Base-by-base conservation (phyloP, 2,113 vertebrate genomes). In the Lepus americanus region DNA sequence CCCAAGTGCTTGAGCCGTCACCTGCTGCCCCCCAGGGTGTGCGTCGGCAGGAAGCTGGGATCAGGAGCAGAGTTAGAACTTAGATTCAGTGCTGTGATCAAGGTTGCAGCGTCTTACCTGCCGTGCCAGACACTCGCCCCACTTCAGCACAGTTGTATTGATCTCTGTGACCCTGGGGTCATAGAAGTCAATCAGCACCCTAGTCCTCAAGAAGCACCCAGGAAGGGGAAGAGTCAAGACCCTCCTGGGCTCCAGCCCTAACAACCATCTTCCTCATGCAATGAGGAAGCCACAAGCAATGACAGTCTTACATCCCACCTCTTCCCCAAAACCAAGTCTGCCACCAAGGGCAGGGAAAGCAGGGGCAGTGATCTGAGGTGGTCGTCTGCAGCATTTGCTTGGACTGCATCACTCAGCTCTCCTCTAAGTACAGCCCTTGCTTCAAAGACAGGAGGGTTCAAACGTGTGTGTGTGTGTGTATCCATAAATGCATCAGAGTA, bases 381-480 rank as follows among this genome's bases (percentile, higher is more conserved):
- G 95, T n/a, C 27, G 14, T 0, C 66, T 81, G 73, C 92, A 82
- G 11, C 73, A 7, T 86, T 76, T 90, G 33, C 88, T 72, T 86
- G 61, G 92, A 88, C 2, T 3, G 39, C 53, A 61, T 88, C 69
- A 39, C 51, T 49, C 55, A 82, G 77, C 36, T 78, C 44, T 69
- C 70, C 79, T 91, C 64, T 79, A 69, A 59, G 25, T 90, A 39
- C 61, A 93, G 88, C 59, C 77, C 63, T 51, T 61, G 61, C 79
- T 93, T 94, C 73, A 53, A 85, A 70, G 59, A 89, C 66, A 96
- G 81, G 72, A 90, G 81, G 85, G 81, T 85, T 82, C 27, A 25
- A 27, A 61, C 66, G 29, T 29, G 31, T 78, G 39, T 81, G 23
- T 77, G 61, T 91, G 64, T 13, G 23, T 82, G 69, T 74, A 5